A percentile compares a stretch with the other conserved stretches of the same genome.
Conservation (phyloP, 2,113 vertebrate species). For the Australoheros scitulus region DNA sequence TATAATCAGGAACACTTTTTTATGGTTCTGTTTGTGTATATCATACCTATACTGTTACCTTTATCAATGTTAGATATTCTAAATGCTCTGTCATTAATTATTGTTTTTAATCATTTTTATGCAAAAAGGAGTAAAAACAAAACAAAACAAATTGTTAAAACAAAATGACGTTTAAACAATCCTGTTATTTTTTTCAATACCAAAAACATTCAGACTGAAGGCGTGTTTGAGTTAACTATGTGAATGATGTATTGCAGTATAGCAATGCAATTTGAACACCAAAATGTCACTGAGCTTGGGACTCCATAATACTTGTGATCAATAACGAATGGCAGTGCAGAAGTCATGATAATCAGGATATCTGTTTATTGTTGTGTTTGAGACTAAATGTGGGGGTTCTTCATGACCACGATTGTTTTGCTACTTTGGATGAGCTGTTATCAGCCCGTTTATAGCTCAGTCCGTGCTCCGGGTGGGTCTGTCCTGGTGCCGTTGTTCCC, state of each 20-base stretch:
- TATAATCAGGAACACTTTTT: neutral
- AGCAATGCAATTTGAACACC: neutral
- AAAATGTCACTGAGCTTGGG: too few relatives aligned
- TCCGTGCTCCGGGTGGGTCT: neutral
- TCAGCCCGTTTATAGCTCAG: neutral
- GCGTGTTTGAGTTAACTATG: neutral
- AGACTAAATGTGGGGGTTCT: neutral
- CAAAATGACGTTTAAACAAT: neutral
- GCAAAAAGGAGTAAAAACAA: neutral
- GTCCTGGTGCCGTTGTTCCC: neutral
- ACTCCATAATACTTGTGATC: neutral
- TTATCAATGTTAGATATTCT: neutral
- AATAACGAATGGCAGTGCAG: neutral
- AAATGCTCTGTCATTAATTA: neutral
- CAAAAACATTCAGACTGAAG: neutral
- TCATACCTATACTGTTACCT: neutral
- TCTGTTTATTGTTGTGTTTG: neutral
- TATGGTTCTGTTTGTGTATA: slow-evolving; percentile 5
- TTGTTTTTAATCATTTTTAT: slow-evolving; percentile 5
- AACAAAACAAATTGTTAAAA: neutral
- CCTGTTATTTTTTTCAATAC: neutral
- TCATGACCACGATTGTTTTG: neutral
- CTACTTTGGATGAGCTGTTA: neutral
- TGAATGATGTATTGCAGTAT: neutral
- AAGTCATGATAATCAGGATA: neutral